Evolutionary conservation across 1,140 invertebrate species (phyloP).

Genomic region (Neodiprion lecontei): DNA sequence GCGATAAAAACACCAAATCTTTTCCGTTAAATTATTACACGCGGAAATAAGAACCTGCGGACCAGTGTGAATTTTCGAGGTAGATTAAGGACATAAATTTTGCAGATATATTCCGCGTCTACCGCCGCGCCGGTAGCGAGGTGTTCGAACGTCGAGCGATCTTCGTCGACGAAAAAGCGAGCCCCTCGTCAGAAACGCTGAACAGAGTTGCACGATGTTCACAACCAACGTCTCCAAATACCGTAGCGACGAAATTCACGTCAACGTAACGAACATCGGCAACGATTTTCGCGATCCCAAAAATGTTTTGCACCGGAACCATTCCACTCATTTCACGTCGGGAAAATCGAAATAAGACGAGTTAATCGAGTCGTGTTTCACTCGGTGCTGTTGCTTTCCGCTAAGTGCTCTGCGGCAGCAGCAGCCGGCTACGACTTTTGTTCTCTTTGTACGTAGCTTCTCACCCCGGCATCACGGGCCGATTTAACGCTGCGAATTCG

Average conservation of each 20-base stretch:
- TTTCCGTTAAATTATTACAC: slow-evolving; percentile 4
- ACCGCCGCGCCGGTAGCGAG: background rate
- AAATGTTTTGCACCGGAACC: background rate
- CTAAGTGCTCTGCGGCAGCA: background rate
- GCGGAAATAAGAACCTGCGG: slow-evolving; percentile 1
- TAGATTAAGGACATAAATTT: slow-evolving; percentile 33
- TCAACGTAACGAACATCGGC: slow-evolving; percentile 2
- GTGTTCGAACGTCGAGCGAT: background rate
- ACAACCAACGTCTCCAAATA: slow-evolving; percentile 3
- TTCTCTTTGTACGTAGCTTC: slow-evolving; percentile 14
- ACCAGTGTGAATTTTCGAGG: slow-evolving; percentile 17
- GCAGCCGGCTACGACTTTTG: background rate
- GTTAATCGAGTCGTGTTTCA: background rate
- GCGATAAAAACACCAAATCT: slow-evolving; percentile 9
- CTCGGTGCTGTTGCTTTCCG: background rate
- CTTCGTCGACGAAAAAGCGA: background rate
- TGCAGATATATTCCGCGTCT: slow-evolving; percentile 17
- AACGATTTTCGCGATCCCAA: background rate
- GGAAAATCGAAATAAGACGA: background rate
- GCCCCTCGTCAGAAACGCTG: background rate
- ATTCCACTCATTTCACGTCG: background rate
- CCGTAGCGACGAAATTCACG: slow-evolving; percentile 10
- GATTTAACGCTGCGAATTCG: background rate
- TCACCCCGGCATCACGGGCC: slow-evolving; percentile 8
- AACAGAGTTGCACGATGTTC: background rate